Percentiles rank a stretch among this genome's conserved stretches.
Conservation (phyloP, 2,113 vertebrate species). For the Tautogolabrus adspersus region DNA sequence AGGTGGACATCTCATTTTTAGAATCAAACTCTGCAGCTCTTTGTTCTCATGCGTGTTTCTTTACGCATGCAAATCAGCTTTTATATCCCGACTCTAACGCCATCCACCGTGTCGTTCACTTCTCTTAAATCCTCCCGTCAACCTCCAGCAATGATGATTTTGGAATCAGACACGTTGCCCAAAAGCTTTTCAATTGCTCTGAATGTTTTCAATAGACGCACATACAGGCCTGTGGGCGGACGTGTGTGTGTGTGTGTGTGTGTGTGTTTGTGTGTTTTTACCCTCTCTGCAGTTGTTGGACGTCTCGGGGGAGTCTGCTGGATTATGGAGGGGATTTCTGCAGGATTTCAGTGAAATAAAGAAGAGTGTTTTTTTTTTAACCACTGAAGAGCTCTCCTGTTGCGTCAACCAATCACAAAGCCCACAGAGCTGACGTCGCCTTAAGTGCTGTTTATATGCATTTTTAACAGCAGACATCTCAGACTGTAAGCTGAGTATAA, state of each 20-base stretch:
- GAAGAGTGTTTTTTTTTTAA: conserved; percentile 34
- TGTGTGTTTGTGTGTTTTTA: no score
- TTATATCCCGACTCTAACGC: conserved; percentile 9
- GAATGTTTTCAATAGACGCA: conserved; percentile 49
- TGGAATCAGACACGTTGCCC: conserved; percentile 42
- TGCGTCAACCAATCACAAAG: conserved; percentile 70
- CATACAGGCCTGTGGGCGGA: conserved; percentile 59
- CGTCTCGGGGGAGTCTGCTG: conserved; percentile 65
- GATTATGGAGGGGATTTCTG: conserved; percentile 75
- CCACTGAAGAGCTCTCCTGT: conserved; percentile 34
- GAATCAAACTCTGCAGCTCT: conserved; percentile 28
- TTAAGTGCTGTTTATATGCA: conserved; percentile 66
- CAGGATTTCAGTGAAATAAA: conserved; percentile 67
- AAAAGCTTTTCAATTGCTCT: conserved; percentile 37
- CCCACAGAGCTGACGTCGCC: conserved; percentile 32
- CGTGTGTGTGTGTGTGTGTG: neutral
- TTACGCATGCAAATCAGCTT: conserved; percentile 58
- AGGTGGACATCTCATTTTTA: conserved; percentile 38
- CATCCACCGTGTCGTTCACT: conserved; percentile 24
- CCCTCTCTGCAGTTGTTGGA: conserved; percentile 46
- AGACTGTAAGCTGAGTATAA: conserved; percentile 53
- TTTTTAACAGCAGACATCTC: conserved; percentile 49
- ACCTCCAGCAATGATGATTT: conserved; percentile 45
- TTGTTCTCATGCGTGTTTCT: conserved; percentile 35
- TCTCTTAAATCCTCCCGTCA: conserved; percentile 49